Conservation (phyloP, 1,140 invertebrate species). For the Trachymyrmex septentrionalis region DNA sequence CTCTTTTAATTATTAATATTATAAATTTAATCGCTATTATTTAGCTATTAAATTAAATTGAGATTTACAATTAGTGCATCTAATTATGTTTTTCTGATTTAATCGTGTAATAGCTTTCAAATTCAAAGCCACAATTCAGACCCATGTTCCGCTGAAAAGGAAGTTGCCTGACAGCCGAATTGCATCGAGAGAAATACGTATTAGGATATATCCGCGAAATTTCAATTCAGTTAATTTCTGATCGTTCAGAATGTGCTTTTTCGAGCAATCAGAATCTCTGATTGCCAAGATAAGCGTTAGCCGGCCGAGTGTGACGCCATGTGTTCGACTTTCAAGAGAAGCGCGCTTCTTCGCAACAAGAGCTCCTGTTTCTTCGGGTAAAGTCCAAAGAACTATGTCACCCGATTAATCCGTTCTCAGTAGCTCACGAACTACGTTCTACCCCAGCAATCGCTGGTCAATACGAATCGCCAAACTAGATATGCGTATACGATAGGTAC, state of each 20-base stretch:
- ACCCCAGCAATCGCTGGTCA: conserved; percentile 64
- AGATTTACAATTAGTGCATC: neutral
- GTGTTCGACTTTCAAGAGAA: conserved; percentile 18
- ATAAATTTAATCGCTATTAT: too few relatives aligned
- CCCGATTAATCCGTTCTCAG: conserved; percentile 24
- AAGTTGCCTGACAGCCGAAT: conserved; percentile 72
- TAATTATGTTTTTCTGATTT: neutral
- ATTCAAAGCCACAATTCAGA: neutral
- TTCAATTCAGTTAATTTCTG: neutral
- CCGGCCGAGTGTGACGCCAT: neutral
- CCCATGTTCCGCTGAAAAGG: conserved; percentile 37
- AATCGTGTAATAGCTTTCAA: neutral
- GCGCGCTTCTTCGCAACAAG: conserved; percentile 2
- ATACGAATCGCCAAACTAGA: conserved; percentile 71
- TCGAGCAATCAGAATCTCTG: neutral
- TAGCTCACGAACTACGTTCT: conserved; percentile 69
- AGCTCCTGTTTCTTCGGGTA: neutral
- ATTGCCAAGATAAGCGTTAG: neutral
- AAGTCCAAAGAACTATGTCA: conserved; percentile 45
- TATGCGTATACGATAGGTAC: conserved; percentile 49
- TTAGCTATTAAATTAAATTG: too few relatives aligned
- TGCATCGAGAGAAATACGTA: conserved; percentile 1
- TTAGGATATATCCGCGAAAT: neutral
- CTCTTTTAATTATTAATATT: too few relatives aligned
- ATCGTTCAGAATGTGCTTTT: conserved; percentile 9